Evolutionary conservation across 2,888 invertebrate genomes (phyloP), one percentile per base, ranked within the genome.

Genomic region (Eueremaeus valkanovi): DNA sequence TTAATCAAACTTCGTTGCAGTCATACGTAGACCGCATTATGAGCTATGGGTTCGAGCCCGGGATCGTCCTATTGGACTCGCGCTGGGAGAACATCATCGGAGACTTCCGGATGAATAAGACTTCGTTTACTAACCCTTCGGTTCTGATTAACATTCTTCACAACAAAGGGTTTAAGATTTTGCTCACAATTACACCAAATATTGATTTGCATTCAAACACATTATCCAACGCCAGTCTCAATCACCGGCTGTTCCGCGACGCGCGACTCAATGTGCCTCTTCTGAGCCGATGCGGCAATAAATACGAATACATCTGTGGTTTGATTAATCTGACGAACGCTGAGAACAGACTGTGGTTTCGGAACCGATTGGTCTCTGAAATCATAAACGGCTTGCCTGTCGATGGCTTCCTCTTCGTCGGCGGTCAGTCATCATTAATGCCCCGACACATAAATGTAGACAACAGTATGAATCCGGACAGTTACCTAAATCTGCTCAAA

Each of bases 111-210:
- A 88, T 96, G n/a, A 93, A 96, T 82, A 85, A 85, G 0, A 85
- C 85, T 36, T 85, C 93, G 76, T 95, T 95, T 82, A 89, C 90
- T 66, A 90, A 89, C 0, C 86, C 93, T 79, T 89, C 90, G 75
- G 88, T 89, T 76, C 91, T 91, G 1, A 89, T 93, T 9, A 89
- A 91, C 80, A 90, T 92, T 73, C 86, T 94, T 49, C 90, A 90
- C 78, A 86, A 93, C 42, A 86, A 93, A 78, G 93, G 93, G 0
- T 95, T 95, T 79, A 88, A 91, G 81, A 90, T 95, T 18, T 91
- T 91, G 0, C 89, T 95, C 79, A 90, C 92, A n/a, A 88, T 95
- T 0, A 93, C 94, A 81, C 95, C 95, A 0, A 95, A 92, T 82
- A 90, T 95, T 42, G 75, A 77, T n/a, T 42, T 76, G 11, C 27